Percentiles rank a stretch among this genome's conserved stretches.
Conservation (phyloP, 2,797 vertebrate species). For the Alca torda region DNA sequence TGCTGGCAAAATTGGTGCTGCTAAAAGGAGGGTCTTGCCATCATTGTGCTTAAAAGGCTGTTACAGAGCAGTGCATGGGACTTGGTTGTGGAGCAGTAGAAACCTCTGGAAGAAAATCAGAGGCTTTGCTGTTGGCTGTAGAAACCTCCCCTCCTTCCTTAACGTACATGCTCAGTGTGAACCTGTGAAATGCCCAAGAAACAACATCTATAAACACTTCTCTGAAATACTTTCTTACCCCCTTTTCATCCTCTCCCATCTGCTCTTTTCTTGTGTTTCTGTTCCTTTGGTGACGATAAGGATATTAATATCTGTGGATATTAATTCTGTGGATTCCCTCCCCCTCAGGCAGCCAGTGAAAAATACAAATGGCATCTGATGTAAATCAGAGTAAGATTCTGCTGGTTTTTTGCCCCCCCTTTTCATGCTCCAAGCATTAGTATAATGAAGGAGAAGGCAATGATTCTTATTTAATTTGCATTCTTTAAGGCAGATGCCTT, state of each 20-base stretch:
- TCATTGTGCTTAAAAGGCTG: not conserved
- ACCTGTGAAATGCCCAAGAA: not conserved
- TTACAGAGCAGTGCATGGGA: not conserved
- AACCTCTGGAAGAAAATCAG: not conserved
- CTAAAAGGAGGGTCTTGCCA: not conserved
- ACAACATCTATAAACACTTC: not conserved
- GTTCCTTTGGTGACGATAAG: not conserved
- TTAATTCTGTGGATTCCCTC: not conserved
- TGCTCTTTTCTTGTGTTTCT: not conserved
- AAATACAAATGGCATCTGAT: not conserved
- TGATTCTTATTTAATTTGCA: not conserved
- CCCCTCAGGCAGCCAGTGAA: not conserved
- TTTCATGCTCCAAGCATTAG: not conserved
- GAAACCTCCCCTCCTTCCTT: not conserved
- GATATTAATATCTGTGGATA: not conserved
- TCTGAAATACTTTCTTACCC: not conserved
- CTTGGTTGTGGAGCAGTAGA: not conserved
- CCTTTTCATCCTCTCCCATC: not conserved
- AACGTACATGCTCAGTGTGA: not conserved
- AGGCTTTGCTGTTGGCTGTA: not conserved
- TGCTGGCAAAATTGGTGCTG: not conserved
- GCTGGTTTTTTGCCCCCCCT: not conserved
- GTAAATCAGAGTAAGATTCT: conserved; percentile 7
- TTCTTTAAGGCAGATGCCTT: not conserved
- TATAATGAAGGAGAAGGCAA: not conserved